Percentiles rank a stretch among this genome's conserved stretches.
Conservation (phyloP, 2,888 invertebrate species). For the Ennomos fuscantarius region DNA sequence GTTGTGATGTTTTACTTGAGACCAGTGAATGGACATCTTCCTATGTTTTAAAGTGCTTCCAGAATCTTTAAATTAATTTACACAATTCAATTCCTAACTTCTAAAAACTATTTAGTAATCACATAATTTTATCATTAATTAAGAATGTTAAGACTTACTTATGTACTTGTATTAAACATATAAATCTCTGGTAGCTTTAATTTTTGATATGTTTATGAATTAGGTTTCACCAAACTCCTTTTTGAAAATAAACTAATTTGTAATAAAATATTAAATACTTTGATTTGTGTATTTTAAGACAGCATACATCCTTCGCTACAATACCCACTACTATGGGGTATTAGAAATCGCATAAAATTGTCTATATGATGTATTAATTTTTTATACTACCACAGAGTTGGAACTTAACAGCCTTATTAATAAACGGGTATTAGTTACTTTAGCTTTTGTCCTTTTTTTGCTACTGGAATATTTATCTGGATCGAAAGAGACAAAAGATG, state of each 20-base stretch:
- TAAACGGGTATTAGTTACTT: too few species aligned
- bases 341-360: too few species aligned
- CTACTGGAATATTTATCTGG: too few species aligned
- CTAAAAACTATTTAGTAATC: constrained; percentile 15
- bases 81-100: constrained; percentile 32
- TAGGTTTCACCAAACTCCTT: constrained; percentile 45
- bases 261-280: constrained; percentile 7
- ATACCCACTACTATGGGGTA: too few species aligned
- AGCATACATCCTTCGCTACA: too few species aligned
- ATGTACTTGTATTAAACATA: constrained; percentile 38
- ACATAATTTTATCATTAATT: constrained; percentile 15
- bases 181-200: constrained; percentile 73
- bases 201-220: constrained; percentile 53
- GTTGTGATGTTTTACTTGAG: constrained; percentile 50
- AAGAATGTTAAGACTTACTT: constrained; percentile 28
- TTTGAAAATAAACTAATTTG: constrained; percentile 41
- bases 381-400: too few species aligned
- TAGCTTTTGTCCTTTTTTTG: too few species aligned
- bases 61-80: constrained; percentile 42
- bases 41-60: constrained; percentile 31
- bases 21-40: constrained; percentile 39
- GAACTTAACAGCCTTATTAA: too few species aligned
- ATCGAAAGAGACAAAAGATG: too few species aligned
- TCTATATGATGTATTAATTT: too few species aligned
- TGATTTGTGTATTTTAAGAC: neutral